These are phyloP conservation scores for Venturia canescens DNA, from an alignment of 1,140 invertebrate species.

Conservation along the genomic window DNA sequence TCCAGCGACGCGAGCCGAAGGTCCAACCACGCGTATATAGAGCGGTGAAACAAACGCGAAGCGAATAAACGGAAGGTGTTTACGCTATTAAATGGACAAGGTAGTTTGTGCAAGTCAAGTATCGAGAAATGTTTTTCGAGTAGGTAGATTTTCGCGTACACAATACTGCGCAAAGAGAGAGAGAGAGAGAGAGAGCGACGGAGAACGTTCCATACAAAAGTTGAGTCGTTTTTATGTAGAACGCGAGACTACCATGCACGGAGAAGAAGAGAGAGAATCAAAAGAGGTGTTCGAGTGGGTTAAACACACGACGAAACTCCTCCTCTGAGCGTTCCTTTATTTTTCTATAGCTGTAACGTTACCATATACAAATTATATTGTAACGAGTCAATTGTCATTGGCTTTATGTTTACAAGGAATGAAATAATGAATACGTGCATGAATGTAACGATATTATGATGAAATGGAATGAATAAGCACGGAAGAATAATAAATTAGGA, in stretches of 20 bases:
- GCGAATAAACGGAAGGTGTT: constrained; percentile 2
- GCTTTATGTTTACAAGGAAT: too few relatives aligned
- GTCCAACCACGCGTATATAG: not conserved
- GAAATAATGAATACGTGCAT: too few relatives aligned
- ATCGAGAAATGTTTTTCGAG: not conserved
- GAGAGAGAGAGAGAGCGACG: too few relatives aligned
- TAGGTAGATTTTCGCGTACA: not conserved
- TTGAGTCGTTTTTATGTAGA: too few relatives aligned
- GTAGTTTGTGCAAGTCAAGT: not conserved
- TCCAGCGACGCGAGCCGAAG: not conserved
- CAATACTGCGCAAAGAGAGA: not conserved
- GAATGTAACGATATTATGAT: too few relatives aligned
- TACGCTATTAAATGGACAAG: not conserved
- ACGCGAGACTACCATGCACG: too few relatives aligned
- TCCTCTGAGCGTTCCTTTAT: not conserved
- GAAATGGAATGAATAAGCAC: too few relatives aligned
- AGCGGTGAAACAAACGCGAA: not conserved
- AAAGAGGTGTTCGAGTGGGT: not conserved
- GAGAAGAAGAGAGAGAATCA: not conserved
- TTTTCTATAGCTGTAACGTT: not conserved
- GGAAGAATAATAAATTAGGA: too few relatives aligned
- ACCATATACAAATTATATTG: too few relatives aligned
- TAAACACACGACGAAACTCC: not conserved
- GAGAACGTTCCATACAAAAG: too few relatives aligned
- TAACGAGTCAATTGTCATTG: too few relatives aligned